Evolutionary conservation across 2,888 invertebrate species (phyloP).

Genomic region (Drosophila borealis): DNA sequence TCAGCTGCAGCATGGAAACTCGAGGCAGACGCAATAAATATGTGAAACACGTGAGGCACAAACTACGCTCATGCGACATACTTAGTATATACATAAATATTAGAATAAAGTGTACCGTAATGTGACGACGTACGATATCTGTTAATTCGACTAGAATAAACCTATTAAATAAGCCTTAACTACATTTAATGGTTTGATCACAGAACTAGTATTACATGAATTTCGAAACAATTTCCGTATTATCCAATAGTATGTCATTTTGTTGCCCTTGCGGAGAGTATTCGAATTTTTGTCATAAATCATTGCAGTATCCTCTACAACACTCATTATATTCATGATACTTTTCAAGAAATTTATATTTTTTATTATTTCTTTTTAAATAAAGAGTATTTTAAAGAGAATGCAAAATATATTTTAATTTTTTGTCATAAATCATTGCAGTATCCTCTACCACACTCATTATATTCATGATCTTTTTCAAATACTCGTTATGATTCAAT

Average conservation of each 20-base stretch:
- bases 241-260: not conserved
- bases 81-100: not conserved
- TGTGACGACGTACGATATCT: conserved; percentile 14
- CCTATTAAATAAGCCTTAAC: conserved; percentile 5
- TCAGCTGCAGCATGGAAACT: conserved; percentile 45
- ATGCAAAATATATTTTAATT: too few species aligned
- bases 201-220: not conserved
- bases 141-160: conserved; percentile 12
- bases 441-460: not conserved
- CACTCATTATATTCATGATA: too few species aligned
- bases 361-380: too few species aligned
- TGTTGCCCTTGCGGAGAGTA: not conserved
- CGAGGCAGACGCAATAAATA: conserved; percentile 26
- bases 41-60: conserved; percentile 24
- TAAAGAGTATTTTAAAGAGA: too few species aligned
- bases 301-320: not conserved
- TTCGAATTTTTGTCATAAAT: conserved; percentile 1
- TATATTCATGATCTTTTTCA: too few species aligned
- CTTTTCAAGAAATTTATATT: too few species aligned
- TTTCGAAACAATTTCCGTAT: conserved; percentile 5
- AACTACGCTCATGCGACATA: conserved; percentile 9
- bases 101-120: not conserved
- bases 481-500: too few species aligned
- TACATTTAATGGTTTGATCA: conserved; percentile 3
- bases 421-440: conserved; percentile 3